Evolutionary conservation across 2,888 invertebrate species (phyloP).

Genomic region (Caenorhabditis sp.): DNA sequence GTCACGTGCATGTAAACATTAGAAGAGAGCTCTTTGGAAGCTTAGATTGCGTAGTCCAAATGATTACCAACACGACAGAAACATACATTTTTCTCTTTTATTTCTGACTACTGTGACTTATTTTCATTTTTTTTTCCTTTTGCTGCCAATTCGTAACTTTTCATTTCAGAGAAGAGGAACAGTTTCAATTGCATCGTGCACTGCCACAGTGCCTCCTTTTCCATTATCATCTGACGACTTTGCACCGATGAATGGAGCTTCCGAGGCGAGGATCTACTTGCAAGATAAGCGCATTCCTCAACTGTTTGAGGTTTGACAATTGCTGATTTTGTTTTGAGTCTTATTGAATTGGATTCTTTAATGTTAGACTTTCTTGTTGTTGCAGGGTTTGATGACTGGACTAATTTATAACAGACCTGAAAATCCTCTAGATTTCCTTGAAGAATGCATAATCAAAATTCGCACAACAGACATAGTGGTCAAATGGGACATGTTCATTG

Average conservation of each 20-base stretch:
- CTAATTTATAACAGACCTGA: conserved; percentile 85
- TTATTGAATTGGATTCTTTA: too few relatives aligned
- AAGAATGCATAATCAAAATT: conserved; percentile 71
- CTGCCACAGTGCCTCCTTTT: conserved; percentile 13
- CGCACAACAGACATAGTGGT: conserved; percentile 48
- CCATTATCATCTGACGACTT: not conserved
- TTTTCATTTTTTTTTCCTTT: not conserved
- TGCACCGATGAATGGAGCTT: conserved; percentile 77
- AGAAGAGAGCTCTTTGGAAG: conserved; percentile 12
- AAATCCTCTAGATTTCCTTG: conserved; percentile 83
- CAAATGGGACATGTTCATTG: conserved; percentile 74
- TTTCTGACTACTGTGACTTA: not conserved
- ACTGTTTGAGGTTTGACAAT: conserved; percentile 84
- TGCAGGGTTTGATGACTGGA: conserved; percentile 85
- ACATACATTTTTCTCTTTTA: not conserved
- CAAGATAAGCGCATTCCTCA: conserved; percentile 84
- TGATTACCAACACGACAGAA: conserved; percentile 25
- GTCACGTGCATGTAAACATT: conserved; percentile 8
- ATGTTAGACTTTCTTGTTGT: too few relatives aligned
- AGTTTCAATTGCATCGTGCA: conserved; percentile 18
- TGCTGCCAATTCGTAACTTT: not conserved
- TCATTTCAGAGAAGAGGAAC: conserved; percentile 27
- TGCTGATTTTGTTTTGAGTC: not conserved
- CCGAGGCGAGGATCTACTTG: conserved; percentile 85
- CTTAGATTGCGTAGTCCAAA: conserved; percentile 1